Conservation (phyloP, 2,797 vertebrate genomes). For the Yasuhikotakia modesta region DNA sequence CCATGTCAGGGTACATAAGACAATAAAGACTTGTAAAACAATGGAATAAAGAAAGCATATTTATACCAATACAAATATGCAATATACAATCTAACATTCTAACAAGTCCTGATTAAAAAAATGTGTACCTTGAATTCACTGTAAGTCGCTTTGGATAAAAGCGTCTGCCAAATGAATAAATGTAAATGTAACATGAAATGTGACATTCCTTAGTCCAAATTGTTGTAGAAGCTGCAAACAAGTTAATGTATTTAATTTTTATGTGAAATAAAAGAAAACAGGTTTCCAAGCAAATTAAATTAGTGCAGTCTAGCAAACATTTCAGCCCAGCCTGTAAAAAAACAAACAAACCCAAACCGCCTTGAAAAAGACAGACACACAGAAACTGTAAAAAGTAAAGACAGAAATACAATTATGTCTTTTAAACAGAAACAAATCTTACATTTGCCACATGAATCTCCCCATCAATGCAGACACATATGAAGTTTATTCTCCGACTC, state of each 20-base stretch:
- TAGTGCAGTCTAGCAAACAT: not conserved
- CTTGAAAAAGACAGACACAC: constrained; percentile 44
- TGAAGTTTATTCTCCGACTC: constrained; percentile 65
- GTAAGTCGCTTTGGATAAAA: too few relatives aligned
- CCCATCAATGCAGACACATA: constrained; percentile 64
- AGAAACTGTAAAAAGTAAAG: constrained; percentile 13
- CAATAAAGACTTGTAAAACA: too few relatives aligned
- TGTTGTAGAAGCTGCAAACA: not conserved
- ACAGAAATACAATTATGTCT: constrained; percentile 69
- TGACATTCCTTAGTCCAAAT: too few relatives aligned
- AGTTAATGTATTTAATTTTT: not conserved
- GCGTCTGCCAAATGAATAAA: too few relatives aligned
- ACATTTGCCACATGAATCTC: constrained; percentile 70
- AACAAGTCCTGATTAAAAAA: too few relatives aligned
- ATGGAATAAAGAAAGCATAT: too few relatives aligned
- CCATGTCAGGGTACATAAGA: too few relatives aligned
- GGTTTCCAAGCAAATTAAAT: not conserved
- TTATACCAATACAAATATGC: too few relatives aligned
- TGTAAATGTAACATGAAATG: too few relatives aligned
- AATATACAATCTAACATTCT: too few relatives aligned
- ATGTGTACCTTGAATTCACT: too few relatives aligned
- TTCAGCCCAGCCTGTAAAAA: not conserved
- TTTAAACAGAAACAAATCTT: constrained; percentile 74
- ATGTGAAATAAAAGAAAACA: not conserved
- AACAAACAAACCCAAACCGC: constrained; percentile 58